A percentile compares a stretch with the other conserved stretches of the same genome.
These are phyloP conservation scores for Aproaerema taeniolella DNA, from an alignment of 2,888 invertebrate genomes.

Conservation along the genomic window DNA sequence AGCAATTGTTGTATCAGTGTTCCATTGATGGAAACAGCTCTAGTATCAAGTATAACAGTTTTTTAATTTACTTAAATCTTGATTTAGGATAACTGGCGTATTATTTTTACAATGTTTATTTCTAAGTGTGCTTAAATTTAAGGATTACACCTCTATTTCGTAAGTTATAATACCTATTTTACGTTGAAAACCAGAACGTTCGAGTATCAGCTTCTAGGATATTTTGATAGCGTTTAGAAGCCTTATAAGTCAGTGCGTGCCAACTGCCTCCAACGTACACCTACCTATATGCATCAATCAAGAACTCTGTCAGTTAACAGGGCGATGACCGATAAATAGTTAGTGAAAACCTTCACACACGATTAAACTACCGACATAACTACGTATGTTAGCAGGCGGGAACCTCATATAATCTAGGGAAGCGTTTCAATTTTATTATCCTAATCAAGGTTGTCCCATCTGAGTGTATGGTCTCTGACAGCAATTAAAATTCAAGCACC, in stretches of 20 bases:
- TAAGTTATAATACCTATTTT: no score
- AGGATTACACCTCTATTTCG: no score
- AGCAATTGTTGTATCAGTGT: no score
- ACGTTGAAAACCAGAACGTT: no score
- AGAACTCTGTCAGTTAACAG: slow-evolving; percentile 22
- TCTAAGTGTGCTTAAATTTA: no score
- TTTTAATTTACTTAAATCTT: no score
- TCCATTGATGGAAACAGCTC: no score
- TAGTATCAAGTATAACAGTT: no score
- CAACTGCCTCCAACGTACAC: slow-evolving; percentile 19
- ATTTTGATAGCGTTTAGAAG: slow-evolving; percentile 37
- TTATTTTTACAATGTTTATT: no score
- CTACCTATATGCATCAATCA: slow-evolving; percentile 19
- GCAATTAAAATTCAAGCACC: slow-evolving; percentile 54
- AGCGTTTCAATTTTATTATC: slow-evolving; percentile 6
- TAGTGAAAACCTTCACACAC: slow-evolving; percentile 4
- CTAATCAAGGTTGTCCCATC: slow-evolving; percentile 2
- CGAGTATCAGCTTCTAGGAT: slow-evolving; percentile 20
- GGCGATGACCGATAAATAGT: slow-evolving; percentile 20
- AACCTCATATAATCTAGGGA: no score
- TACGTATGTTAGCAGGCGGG: no score
- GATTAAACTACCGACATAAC: neutral
- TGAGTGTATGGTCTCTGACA: slow-evolving; percentile 16
- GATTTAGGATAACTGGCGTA: no score
- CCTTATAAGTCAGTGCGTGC: slow-evolving; percentile 31